phyloP scores from a whole-genome alignment of 2,113 vertebrate genomes.

The Phycodurus eques region DNA sequence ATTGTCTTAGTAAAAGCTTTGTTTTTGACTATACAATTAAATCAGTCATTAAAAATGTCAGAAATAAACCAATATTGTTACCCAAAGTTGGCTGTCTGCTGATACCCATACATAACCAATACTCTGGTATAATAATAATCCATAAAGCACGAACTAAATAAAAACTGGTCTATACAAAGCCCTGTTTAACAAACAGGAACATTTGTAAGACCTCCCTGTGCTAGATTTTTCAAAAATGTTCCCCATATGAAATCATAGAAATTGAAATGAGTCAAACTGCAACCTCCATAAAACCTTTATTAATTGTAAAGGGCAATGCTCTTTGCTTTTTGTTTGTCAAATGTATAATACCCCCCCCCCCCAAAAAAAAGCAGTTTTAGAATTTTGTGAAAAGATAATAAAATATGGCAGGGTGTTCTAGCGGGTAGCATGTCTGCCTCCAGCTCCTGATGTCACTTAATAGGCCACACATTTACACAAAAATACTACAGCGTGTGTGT shows the following conservation, averaged over 20 bases:
- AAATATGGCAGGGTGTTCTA: too few species aligned
- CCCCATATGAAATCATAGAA: too few species aligned
- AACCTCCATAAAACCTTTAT: not conserved
- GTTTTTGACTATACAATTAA: slow-evolving; percentile 4
- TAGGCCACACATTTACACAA: too few species aligned
- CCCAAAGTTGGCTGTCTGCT: not conserved
- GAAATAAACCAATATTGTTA: not conserved
- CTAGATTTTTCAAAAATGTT: too few species aligned
- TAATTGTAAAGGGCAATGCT: not conserved
- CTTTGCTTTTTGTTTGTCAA: too few species aligned
- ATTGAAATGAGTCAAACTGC: not conserved
- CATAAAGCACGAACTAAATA: not conserved
- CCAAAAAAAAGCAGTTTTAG: too few species aligned
- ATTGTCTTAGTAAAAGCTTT: slow-evolving; percentile 4
- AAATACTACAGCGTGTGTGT: too few species aligned
- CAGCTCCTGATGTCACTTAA: too few species aligned
- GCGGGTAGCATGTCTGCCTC: too few species aligned
- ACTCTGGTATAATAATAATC: not conserved
- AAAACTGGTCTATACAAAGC: not conserved
- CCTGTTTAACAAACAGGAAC: not conserved
- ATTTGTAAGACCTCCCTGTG: too few species aligned
- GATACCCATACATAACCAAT: not conserved
- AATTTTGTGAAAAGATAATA: too few species aligned
- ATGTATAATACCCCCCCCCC: too few species aligned
- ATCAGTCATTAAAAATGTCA: not conserved